Evolutionary conservation across 1,140 invertebrate species (phyloP).

Genomic region (Kradibia gibbosae): DNA sequence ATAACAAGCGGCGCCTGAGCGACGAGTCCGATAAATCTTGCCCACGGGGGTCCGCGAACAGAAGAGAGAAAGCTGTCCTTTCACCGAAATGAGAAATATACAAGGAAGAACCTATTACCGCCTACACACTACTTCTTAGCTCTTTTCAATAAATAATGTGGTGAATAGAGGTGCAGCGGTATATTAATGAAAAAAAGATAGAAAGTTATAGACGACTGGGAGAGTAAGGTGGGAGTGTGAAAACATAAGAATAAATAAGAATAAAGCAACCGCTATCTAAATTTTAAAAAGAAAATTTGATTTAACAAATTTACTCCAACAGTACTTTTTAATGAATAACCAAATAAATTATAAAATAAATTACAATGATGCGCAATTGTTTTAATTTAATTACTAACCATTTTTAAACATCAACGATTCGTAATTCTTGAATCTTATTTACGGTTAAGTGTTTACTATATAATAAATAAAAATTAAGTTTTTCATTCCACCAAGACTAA

Average conservation of each 20-base stretch:
- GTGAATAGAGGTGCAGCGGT: not conserved
- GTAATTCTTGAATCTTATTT: too few relatives aligned
- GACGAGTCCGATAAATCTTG: constrained; percentile 63
- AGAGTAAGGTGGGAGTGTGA: not conserved
- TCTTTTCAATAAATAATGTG: constrained; percentile 23
- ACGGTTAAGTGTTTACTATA: too few relatives aligned
- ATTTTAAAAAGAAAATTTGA: too few relatives aligned
- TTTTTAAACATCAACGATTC: too few relatives aligned
- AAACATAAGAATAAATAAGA: not conserved
- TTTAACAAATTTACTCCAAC: too few relatives aligned
- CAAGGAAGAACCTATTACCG: constrained; percentile 33
- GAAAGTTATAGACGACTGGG: not conserved
- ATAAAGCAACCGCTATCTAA: too few relatives aligned
- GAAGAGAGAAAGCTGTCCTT: constrained; percentile 32
- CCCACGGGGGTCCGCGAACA: constrained; percentile 9
- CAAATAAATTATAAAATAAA: too few relatives aligned
- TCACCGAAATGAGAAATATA: constrained; percentile 44
- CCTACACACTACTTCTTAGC: not conserved
- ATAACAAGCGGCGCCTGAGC: constrained; percentile 54
- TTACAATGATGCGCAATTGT: too few relatives aligned
- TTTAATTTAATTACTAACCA: too few relatives aligned
- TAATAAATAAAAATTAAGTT: too few relatives aligned
- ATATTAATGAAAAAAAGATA: constrained; percentile 1
- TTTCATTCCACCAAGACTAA: too few relatives aligned
- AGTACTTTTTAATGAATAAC: too few relatives aligned